Conservation (phyloP, 2,888 invertebrate species). For the Notodonta dromedarius region DNA sequence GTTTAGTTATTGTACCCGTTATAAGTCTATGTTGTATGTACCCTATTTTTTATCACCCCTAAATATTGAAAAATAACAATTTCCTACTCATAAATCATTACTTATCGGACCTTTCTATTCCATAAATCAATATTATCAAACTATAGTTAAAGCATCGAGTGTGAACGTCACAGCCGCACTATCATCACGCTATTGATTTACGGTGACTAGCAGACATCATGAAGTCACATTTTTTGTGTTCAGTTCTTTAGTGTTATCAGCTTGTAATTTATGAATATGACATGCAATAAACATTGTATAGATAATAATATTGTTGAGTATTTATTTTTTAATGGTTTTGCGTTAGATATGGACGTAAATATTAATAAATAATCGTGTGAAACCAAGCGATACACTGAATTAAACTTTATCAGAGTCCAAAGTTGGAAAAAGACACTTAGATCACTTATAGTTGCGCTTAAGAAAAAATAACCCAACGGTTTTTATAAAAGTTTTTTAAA, state of each 20-base stretch:
- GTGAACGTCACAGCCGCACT: constrained; percentile 3
- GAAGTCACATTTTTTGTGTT: constrained; percentile 14
- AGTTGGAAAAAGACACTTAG: too few species aligned
- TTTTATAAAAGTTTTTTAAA: too few species aligned
- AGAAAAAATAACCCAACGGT: too few species aligned
- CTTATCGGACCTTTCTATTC: background rate
- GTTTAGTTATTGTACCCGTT: too few species aligned
- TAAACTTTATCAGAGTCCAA: too few species aligned
- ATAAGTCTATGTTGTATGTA: background rate
- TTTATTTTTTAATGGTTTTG: background rate
- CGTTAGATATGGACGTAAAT: background rate
- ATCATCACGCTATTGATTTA: constrained; percentile 22
- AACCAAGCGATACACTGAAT: background rate
- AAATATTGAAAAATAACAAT: background rate
- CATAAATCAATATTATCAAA: constrained; percentile 5
- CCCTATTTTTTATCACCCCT: background rate
- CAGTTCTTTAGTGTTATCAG: background rate
- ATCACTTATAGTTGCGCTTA: too few species aligned
- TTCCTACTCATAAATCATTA: constrained; percentile 1
- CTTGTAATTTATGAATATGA: constrained; percentile 3
- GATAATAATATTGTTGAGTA: background rate
- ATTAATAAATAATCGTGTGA: background rate
- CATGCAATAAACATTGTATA: constrained; percentile 1
- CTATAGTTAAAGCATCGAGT: background rate
- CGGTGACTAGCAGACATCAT: constrained; percentile 25